Conservation (phyloP, 1,140 invertebrate genomes). For the Cyclargus thomasi region DNA sequence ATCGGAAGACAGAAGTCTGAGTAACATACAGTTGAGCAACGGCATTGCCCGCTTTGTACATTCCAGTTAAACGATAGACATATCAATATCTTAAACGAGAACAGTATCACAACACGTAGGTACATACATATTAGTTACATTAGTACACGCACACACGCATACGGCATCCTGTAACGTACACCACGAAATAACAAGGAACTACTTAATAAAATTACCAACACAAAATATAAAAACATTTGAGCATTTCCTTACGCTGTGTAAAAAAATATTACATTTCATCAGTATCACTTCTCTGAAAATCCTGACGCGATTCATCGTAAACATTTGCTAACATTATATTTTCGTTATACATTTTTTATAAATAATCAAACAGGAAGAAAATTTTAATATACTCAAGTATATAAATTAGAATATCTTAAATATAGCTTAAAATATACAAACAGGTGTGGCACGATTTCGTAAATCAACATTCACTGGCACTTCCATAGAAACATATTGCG, state of each 20-base stretch:
- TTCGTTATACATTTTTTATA: neutral
- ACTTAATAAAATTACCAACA: conserved; percentile 69
- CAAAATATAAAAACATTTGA: conserved; percentile 69
- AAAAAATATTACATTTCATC: conserved; percentile 62
- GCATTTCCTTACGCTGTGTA: conserved; percentile 67
- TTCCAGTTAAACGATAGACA: conserved; percentile 51
- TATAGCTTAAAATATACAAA: neutral
- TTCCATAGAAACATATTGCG: neutral
- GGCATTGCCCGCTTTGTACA: conserved; percentile 64
- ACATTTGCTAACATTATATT: neutral
- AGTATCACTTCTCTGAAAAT: conserved; percentile 41
- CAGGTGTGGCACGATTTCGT: neutral
- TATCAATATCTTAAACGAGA: conserved; percentile 43
- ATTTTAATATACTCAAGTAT: neutral
- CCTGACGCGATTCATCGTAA: neutral
- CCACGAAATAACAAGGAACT: conserved; percentile 64
- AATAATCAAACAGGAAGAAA: neutral
- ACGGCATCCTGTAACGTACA: conserved; percentile 42
- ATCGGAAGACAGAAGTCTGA: conserved; percentile 55
- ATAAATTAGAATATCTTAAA: neutral
- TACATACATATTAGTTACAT: conserved; percentile 54
- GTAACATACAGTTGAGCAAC: conserved; percentile 52
- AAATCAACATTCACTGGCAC: neutral
- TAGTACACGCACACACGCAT: neutral
- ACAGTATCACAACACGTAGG: conserved; percentile 70